phyloP scores from a whole-genome alignment of 2,113 vertebrate species.

The Vicugna pacos region DNA sequence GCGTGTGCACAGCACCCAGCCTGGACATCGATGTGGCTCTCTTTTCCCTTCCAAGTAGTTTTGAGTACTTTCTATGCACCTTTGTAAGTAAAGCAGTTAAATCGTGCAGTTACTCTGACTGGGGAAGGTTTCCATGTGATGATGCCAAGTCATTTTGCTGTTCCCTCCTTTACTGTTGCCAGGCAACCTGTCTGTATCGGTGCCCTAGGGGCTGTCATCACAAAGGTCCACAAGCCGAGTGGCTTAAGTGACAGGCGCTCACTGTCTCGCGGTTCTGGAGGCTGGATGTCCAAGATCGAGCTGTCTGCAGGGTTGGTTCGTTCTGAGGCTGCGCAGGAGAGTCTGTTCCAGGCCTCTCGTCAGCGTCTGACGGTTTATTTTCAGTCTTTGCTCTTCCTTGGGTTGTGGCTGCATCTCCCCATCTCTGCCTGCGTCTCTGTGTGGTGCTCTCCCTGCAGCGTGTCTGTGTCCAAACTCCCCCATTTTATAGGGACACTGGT shows the following conservation, averaged over 20 bases:
- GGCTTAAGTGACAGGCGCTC: too few species aligned
- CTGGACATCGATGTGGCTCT: not conserved
- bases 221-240: rapidly evolving
- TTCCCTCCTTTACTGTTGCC: not conserved
- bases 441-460: rapidly evolving
- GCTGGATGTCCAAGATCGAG: not conserved
- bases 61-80: not conserved
- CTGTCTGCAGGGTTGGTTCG: not conserved
- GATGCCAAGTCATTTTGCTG: not conserved
- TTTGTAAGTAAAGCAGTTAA: not conserved
- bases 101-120: not conserved
- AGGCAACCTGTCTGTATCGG: not conserved
- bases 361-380: not conserved
- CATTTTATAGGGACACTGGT: not conserved
- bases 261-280: too few species aligned
- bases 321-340: not conserved
- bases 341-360: not conserved
- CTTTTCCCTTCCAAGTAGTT: not conserved
- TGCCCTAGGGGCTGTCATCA: not conserved
- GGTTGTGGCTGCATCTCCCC: not conserved
- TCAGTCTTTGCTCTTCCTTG: not conserved
- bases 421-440: too few species aligned
- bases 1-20: not conserved
- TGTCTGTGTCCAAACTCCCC: too few species aligned
- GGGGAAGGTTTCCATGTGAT: not conserved